Conservation (phyloP, 2,888 invertebrate genomes). For the Tinea pellionella region DNA sequence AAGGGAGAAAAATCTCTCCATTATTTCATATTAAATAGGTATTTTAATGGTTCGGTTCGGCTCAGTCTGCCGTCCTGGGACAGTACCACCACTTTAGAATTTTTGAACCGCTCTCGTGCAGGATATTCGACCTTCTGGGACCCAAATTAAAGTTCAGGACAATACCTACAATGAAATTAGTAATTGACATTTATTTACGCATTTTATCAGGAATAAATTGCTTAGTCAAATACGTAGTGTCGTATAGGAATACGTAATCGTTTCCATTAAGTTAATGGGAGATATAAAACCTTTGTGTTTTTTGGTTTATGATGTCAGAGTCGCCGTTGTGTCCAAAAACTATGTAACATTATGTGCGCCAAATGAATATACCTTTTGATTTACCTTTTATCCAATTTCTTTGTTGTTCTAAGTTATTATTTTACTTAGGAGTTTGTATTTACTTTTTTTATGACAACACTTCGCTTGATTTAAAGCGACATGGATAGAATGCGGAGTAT, state of each 20-base stretch:
- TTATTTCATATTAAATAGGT: too few relatives aligned
- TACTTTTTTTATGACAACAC: too few relatives aligned
- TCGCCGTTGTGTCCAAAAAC: conserved; percentile 19
- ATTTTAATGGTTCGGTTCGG: too few relatives aligned
- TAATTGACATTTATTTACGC: neutral
- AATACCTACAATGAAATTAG: neutral
- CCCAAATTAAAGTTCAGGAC: neutral
- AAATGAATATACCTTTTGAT: neutral
- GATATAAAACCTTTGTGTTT: conserved; percentile 59
- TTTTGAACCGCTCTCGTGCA: too few relatives aligned
- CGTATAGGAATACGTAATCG: conserved; percentile 34
- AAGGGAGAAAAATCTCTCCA: too few relatives aligned
- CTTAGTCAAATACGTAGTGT: conserved; percentile 36
- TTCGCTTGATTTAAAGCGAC: too few relatives aligned
- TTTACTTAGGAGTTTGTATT: neutral
- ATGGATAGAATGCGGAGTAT: too few relatives aligned
- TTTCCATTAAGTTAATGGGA: conserved; percentile 55
- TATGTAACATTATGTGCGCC: neutral
- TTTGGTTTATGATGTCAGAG: conserved; percentile 47
- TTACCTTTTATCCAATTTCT: conserved; percentile 16
- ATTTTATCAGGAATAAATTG: conserved; percentile 23
- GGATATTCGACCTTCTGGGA: too few relatives aligned
- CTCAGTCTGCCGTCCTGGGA: too few relatives aligned
- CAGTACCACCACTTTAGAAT: too few relatives aligned
- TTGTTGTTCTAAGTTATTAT: neutral